These are phyloP conservation scores for Callyntrura guangdongensis DNA, from an alignment of 2,888 invertebrate species.

Conservation along the genomic window DNA sequence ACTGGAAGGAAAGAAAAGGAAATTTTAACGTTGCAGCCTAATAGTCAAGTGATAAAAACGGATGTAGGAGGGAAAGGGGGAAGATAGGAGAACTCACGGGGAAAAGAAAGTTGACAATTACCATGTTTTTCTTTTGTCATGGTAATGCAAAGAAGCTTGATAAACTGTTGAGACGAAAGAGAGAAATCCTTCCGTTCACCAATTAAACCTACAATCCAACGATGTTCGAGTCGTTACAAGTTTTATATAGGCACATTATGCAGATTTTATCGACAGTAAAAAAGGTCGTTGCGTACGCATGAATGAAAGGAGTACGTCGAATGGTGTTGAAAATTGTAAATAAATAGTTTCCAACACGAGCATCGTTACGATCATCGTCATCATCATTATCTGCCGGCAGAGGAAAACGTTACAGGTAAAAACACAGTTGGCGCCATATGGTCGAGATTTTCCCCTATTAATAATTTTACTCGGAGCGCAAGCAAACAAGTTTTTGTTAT, in stretches of 20 bases:
- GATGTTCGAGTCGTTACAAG: slow-evolving; percentile 22
- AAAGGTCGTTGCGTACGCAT: slow-evolving; percentile 26
- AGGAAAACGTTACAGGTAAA: slow-evolving; percentile 43
- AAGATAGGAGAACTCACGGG: not conserved
- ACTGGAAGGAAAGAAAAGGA: slow-evolving; percentile 2
- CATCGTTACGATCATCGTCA: slow-evolving; percentile 28
- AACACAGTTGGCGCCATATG: slow-evolving; percentile 57
- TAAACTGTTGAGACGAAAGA: slow-evolving; percentile 42
- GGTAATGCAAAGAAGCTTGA: slow-evolving; percentile 16
- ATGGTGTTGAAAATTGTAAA: slow-evolving; percentile 48
- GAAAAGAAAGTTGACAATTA: slow-evolving; percentile 24
- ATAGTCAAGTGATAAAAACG: slow-evolving; percentile 22
- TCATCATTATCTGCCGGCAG: slow-evolving; percentile 21
- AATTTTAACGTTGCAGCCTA: not conserved
- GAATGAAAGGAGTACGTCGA: not conserved
- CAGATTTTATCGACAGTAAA: slow-evolving; percentile 52
- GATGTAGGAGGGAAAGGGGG: not conserved
- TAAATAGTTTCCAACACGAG: slow-evolving; percentile 31
- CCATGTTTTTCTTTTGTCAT: slow-evolving; percentile 24
- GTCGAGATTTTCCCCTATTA: slow-evolving; percentile 52
- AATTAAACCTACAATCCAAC: slow-evolving; percentile 31
- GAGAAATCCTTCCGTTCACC: not conserved
- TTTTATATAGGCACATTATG: slow-evolving; percentile 50
- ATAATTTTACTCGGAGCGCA: slow-evolving; percentile 42
- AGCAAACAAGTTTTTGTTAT: slow-evolving; percentile 52